These are phyloP conservation scores for Pentamera pediparva DNA, from an alignment of 53 echinoderm and acorn worm species.

Conservation along the genomic window DNA sequence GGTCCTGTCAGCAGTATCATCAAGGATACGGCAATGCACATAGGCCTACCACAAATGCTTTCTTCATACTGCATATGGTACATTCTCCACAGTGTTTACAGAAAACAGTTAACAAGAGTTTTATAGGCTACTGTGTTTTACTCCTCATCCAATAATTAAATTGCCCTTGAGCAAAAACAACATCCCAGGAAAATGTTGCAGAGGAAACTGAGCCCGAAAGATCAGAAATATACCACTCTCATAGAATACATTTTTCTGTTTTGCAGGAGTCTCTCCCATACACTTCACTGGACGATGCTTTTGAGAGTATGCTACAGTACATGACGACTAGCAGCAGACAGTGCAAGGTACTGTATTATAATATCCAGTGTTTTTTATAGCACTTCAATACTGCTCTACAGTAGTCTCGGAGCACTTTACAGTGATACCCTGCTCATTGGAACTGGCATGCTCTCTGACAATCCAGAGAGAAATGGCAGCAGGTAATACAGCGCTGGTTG, in stretches of 20 bases:
- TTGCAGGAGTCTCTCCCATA: slow-evolving; percentile 64
- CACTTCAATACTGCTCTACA: too few species aligned
- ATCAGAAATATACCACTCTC: not conserved
- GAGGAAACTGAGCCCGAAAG: not conserved
- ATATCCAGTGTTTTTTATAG: too few species aligned
- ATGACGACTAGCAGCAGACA: slow-evolving; percentile 97
- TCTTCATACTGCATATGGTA: too few species aligned
- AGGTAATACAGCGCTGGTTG: too few species aligned
- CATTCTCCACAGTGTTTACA: too few species aligned
- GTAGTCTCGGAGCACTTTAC: too few species aligned
- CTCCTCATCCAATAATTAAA: too few species aligned
- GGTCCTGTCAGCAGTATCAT: too few species aligned
- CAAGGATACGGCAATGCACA: too few species aligned
- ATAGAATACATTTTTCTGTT: not conserved
- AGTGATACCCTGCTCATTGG: not conserved
- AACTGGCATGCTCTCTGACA: not conserved
- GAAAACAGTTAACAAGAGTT: not conserved
- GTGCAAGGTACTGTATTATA: slow-evolving; percentile 91
- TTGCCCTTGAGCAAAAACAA: too few species aligned
- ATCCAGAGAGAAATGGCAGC: too few species aligned
- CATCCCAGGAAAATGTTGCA: not conserved
- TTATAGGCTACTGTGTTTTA: not conserved
- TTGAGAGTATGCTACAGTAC: slow-evolving; percentile 82
- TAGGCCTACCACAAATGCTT: too few species aligned
- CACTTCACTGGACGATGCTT: slow-evolving; percentile 93